Evolutionary conservation across 2,888 invertebrate species (phyloP).

Genomic region (Gari tellinella): DNA sequence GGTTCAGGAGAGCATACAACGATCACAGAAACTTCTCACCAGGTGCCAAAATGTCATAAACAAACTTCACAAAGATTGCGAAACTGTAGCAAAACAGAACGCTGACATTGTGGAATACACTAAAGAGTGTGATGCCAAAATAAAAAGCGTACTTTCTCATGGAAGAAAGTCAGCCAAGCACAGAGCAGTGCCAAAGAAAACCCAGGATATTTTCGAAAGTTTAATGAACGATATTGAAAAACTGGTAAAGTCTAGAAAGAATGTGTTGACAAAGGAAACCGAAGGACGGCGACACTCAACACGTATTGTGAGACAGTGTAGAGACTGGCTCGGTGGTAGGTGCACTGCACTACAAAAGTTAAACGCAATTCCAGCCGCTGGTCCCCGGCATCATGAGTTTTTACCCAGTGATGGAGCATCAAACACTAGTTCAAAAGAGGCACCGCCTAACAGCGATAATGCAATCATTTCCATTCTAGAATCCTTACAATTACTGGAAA

Average conservation of each 20-base stretch:
- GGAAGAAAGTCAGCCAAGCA: slow-evolving; percentile 58
- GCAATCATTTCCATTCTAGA: slow-evolving; percentile 67
- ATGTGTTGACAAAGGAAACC: slow-evolving; percentile 59
- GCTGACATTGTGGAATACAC: slow-evolving; percentile 63
- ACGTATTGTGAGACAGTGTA: slow-evolving; percentile 60
- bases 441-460: slow-evolving; percentile 46
- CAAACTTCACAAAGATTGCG: slow-evolving; percentile 69
- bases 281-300: slow-evolving; percentile 65
- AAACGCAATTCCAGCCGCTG: slow-evolving; percentile 20
- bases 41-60: slow-evolving; percentile 63
- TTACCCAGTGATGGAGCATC: slow-evolving; percentile 6
- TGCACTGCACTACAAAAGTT: slow-evolving; percentile 45
- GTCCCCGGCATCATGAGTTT: slow-evolving; percentile 10
- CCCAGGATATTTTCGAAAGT: slow-evolving; percentile 64
- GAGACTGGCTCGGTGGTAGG: slow-evolving; percentile 64
- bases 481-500: slow-evolving; percentile 60
- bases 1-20: slow-evolving; percentile 52
- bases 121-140: slow-evolving; percentile 62
- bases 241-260: slow-evolving; percentile 55
- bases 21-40: slow-evolving; percentile 54
- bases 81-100: slow-evolving; percentile 62
- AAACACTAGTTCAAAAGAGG: slow-evolving; percentile 21
- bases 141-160: slow-evolving; percentile 48
- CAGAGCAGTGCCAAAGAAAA: slow-evolving; percentile 53
- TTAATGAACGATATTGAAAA: slow-evolving; percentile 69